Base-by-base conservation (phyloP, 2,113 vertebrate species). In the Acrocephalus kingi region DNA sequence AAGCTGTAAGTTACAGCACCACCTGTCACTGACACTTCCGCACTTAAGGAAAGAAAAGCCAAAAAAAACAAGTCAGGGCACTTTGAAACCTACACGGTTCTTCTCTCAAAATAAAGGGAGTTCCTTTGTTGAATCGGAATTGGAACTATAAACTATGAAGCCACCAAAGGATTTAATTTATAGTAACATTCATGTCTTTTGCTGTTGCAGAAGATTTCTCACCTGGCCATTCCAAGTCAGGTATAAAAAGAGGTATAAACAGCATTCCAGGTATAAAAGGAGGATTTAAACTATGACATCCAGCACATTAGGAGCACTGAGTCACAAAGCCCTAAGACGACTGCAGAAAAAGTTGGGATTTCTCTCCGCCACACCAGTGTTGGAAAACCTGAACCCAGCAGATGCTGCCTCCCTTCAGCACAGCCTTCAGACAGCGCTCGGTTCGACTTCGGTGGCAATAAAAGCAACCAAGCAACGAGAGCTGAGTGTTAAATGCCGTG, bases 31-130 rank as follows among this genome's bases (percentile, higher is more conserved):
- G 52, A 39, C 22, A 11, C 10, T 27, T n/a, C 11, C 31, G 15
- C 11, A 16, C 11, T 61, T 22, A 45, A 64, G 16, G 9, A 46
- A 67, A 8, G 11, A 78, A 78, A 78, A 49, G 6, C 51, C 39
- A 39, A 51, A 55, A 9, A 58, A 58, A 74, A 17, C 3, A 27
- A 45, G 7, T 22, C 54, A 28, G 24, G 10, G 15, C 33, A 24
- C 5, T 11, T 11, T 2, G 7, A 46, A 19, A 55, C 3, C 30
- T 13, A 13, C 1, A 4, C 0, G 0, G 15, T 2, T 67, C 16
- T 87, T 37, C 56, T 4, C 3, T 48, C n/a, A 69, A 61, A 82
- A 68, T 10, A 46, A 43, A 68, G 7, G 2, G 1, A 62, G 10
- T 13, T 63, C 11, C 11, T 75, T 15, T 19, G 9, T 5, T 23